These are phyloP conservation scores for Octodonta nipae DNA, from an alignment of 2,888 invertebrate species.

Conservation along the genomic window DNA sequence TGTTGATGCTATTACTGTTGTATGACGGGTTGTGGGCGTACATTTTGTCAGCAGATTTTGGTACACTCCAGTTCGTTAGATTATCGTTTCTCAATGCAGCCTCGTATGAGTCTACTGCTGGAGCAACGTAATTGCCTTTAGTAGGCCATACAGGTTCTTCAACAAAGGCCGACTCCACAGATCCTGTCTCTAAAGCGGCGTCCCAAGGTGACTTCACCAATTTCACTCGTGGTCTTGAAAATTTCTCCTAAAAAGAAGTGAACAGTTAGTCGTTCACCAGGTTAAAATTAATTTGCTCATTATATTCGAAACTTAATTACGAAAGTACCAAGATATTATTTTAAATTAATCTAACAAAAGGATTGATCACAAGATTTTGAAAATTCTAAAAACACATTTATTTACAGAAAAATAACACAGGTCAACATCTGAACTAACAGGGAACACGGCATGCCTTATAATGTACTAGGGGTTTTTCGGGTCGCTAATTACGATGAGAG, in stretches of 20 bases:
- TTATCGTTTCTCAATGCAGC: slow-evolving; percentile 27
- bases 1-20: slow-evolving; percentile 34
- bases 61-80: slow-evolving; percentile 25
- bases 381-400: too few relatives aligned
- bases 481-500: too few relatives aligned
- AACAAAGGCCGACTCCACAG: slow-evolving; percentile 55
- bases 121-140: slow-evolving; percentile 29
- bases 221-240: slow-evolving; percentile 43
- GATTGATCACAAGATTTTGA: too few relatives aligned
- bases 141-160: slow-evolving; percentile 33
- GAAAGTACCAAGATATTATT: too few relatives aligned
- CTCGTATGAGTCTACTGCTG: slow-evolving; percentile 32
- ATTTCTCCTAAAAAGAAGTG: slow-evolving; percentile 38
- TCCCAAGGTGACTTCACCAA: slow-evolving; percentile 58
- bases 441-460: too few relatives aligned
- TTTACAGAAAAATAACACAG: too few relatives aligned
- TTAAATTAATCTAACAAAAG: too few relatives aligned
- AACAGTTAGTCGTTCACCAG: background rate
- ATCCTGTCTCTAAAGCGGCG: slow-evolving; percentile 56
- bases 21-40: slow-evolving; percentile 32
- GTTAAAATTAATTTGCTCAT: too few relatives aligned
- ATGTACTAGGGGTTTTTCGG: too few relatives aligned
- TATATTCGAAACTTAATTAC: too few relatives aligned
- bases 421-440: too few relatives aligned
- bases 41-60: slow-evolving; percentile 19